Percentiles rank a stretch among this genome's conserved stretches.
These are phyloP conservation scores for Eretmochelys imbricata DNA, from an alignment of 2,113 vertebrate species.

Conservation along the genomic window DNA sequence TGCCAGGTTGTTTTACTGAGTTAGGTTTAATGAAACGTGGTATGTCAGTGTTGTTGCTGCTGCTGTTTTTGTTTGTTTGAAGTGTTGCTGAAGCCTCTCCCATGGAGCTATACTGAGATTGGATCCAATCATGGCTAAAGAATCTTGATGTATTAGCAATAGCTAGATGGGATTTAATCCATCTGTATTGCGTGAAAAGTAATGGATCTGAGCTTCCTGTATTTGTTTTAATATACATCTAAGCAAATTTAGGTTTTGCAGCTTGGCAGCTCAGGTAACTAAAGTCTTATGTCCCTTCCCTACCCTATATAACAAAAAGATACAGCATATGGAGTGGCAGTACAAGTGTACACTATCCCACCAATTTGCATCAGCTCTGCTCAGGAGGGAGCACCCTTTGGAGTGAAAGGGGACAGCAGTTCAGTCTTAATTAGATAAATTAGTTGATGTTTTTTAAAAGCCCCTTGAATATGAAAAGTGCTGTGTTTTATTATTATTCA, in stretches of 20 bases:
- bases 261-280: conserved; percentile 23
- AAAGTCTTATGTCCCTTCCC: conserved; percentile 36
- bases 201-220: conserved; percentile 18
- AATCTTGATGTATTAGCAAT: neutral
- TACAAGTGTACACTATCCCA: neutral
- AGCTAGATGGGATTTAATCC: conserved; percentile 21
- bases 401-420: neutral
- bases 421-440: conserved; percentile 23
- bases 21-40: neutral
- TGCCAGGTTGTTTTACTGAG: fast-evolving
- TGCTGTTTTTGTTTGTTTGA: neutral
- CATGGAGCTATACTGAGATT: neutral
- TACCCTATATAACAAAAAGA: neutral
- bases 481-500: conserved; percentile 3
- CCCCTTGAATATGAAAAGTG: neutral
- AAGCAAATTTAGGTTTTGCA: conserved; percentile 34
- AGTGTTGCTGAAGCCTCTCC: neutral
- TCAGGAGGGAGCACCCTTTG: neutral
- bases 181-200: conserved; percentile 44
- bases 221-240: conserved; percentile 7
- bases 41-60: neutral
- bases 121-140: conserved; percentile 17
- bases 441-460: conserved; percentile 46
- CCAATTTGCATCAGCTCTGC: neutral
- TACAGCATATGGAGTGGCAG: neutral